Evolutionary conservation across 2,113 vertebrate species (phyloP), one percentile per base, ranked within the genome.

Genomic region (Cephalopterus ornatus): DNA sequence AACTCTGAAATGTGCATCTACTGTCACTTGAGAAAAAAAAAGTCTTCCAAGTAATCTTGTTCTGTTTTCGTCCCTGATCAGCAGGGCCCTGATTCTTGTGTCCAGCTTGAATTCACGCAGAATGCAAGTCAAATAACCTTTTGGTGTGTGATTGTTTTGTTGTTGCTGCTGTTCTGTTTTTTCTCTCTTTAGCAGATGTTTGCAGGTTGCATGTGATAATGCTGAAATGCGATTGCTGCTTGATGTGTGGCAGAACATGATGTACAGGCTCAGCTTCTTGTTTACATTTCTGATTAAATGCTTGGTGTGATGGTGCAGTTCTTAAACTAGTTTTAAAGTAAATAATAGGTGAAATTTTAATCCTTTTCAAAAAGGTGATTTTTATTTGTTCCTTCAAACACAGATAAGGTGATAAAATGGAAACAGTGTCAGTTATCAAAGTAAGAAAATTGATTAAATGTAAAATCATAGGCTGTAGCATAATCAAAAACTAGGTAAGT

Each of bases 391-490:
- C 87, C 35, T 88, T 95, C 82, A 88, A 91, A 78, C 30, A 53
- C 53, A 96, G 92, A 92, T 63, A 80, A 81, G 89, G 67, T 61
- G 84, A 66, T 70, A 93, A 96, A 97, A 95, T 66, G 35, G 41
- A 77, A 91, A 49, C 67, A 42, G 42, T 14, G 15, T 47, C 30
- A 47, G 53, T 72, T 88, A 89, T 59, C 49, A n/a, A 77, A 85
- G 85, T 61, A 68, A 30, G 46, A 71, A 81, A 75, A 71, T 15
- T 9, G 50, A 33, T 83, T 80, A 91, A 71, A 77, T 67, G 35
- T 53, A 85, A 97, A 85, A 73, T 56, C n/a, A 44, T 33, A 79
- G 33, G 14, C 61, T 93, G 26, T 47, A 79, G 55, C 78, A 23
- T 80, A 72, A 95, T 84, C 20, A 59, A 79, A 86, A 90, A 6